A percentile compares a stretch with the other conserved stretches of the same genome.
These are phyloP conservation scores for Notodonta dromedarius DNA, from an alignment of 2,888 invertebrate species.

Conservation along the genomic window DNA sequence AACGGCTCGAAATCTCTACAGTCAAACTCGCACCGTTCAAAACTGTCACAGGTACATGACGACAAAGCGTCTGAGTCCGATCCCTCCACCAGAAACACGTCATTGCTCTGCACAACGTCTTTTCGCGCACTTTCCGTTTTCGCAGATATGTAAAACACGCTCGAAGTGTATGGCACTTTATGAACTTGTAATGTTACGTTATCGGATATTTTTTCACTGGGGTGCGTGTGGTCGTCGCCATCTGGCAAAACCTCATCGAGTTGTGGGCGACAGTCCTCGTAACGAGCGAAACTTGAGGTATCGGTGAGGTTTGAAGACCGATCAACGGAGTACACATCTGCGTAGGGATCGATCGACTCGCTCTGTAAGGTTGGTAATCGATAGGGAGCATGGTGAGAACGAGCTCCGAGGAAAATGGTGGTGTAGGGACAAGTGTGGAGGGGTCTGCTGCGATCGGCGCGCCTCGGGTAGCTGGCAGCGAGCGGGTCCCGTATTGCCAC, in stretches of 20 bases:
- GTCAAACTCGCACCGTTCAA: slow-evolving; percentile 83
- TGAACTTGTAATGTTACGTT: slow-evolving; percentile 68
- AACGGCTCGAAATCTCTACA: slow-evolving; percentile 84
- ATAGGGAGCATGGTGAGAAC: slow-evolving; percentile 61
- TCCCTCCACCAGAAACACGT: slow-evolving; percentile 69
- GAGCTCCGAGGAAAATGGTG: slow-evolving; percentile 72
- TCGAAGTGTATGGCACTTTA: slow-evolving; percentile 76
- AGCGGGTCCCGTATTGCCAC: slow-evolving; percentile 65
- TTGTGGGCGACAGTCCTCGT: slow-evolving; percentile 74
- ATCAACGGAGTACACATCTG: slow-evolving; percentile 76
- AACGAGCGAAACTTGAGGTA: slow-evolving; percentile 79
- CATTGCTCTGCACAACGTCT: slow-evolving; percentile 58
- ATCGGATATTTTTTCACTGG: slow-evolving; percentile 50
- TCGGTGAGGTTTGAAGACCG: slow-evolving; percentile 78
- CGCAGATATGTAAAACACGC: slow-evolving; percentile 72
- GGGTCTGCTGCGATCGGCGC: slow-evolving; percentile 79
- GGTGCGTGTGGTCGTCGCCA: slow-evolving; percentile 47
- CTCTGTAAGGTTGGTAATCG: slow-evolving; percentile 65
- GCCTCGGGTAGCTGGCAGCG: slow-evolving; percentile 80
- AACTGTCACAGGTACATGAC: slow-evolving; percentile 82
- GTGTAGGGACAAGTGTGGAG: slow-evolving; percentile 79
- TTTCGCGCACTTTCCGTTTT: slow-evolving; percentile 60
- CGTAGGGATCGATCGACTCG: slow-evolving; percentile 72
- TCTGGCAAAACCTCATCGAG: slow-evolving; percentile 58
- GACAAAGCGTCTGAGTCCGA: slow-evolving; percentile 80